phyloP scores from a whole-genome alignment of 2,888 invertebrate species.

The Drosophila mimica region DNA sequence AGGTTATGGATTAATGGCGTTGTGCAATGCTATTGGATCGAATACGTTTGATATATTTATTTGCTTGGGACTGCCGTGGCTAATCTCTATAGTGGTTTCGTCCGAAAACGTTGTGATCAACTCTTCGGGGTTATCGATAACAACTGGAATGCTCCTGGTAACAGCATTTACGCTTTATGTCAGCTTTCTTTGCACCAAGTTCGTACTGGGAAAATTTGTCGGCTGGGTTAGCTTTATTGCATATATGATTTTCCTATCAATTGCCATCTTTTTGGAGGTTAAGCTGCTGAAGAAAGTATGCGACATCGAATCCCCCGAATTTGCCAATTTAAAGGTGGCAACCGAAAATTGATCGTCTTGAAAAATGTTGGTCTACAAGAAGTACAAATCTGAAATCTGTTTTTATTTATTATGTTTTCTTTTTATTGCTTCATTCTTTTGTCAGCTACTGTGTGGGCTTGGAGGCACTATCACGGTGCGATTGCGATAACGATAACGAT shows the following conservation, averaged over 20 bases:
- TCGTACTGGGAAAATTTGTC: constrained; percentile 92
- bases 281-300: constrained; percentile 5
- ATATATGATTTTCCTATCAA: constrained; percentile 92
- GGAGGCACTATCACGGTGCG: neutral
- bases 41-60: constrained; percentile 95
- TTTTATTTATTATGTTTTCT: neutral
- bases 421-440: neutral
- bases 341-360: neutral
- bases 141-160: constrained; percentile 92
- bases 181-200: constrained; percentile 92
- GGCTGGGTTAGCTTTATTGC: constrained; percentile 92
- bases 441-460: neutral
- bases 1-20: constrained; percentile 93
- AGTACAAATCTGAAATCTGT: neutral
- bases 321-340: neutral
- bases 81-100: constrained; percentile 91
- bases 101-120: constrained; percentile 91
- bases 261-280: constrained; percentile 79
- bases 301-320: constrained; percentile 47
- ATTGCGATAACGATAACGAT: constrained; percentile 4
- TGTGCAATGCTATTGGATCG: constrained; percentile 94
- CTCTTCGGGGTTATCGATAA: constrained; percentile 93
- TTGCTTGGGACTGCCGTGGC: constrained; percentile 94
- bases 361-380: neutral
- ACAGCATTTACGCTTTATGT: constrained; percentile 92